Evolutionary conservation across 2,797 vertebrate species (phyloP), one percentile per base, ranked within the genome.

Genomic region (Gymnoscopelus microlampas): DNA sequence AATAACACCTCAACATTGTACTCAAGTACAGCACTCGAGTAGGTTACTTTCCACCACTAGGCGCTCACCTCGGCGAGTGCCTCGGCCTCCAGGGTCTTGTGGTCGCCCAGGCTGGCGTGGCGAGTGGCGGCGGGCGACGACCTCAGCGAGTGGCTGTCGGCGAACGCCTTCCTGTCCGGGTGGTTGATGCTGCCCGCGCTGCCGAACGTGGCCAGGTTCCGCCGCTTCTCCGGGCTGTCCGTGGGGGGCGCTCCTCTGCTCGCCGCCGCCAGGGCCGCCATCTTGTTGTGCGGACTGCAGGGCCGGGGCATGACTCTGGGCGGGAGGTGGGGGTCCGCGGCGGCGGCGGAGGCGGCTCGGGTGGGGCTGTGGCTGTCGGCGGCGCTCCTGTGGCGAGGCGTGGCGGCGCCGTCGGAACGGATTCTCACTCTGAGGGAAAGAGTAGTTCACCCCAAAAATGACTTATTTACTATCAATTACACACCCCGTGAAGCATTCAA

Each of bases 221-320:
- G 93, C 60, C 96, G 94, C 85, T 97, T 97, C 88, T 98, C 96
- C 0, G 96, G 96, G 56, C 96, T 97, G 77, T 96, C 96, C 26
- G 2, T 2, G 26, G 26, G 26, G 2, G 26, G 26, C 26, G 26
- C 26, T 29, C 26, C 2, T 1, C 19, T 1, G 19, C 19, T 1
- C 19, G 19, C 19, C 19, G 19, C 19, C 19, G 19, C 19, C 19
- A 19, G 19, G 19, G 19, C 89, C 0, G 93, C 92, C 24, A 96
- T 87, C 88, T 97, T 96, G 90, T 96, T 96, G 90, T 96, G 96
- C 74, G 96, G 96, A 85, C 96, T 98, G 94, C 96, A 96, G 67
- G 96, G 96, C 63, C 96, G 95, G 66, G 96, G 95, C 29, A 96
- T 93, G 0, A 97, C 95, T 59, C 94, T 93, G 3, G 96, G 96